Conservation (phyloP, 2,888 invertebrate species). For the Polymixis flavicincta region DNA sequence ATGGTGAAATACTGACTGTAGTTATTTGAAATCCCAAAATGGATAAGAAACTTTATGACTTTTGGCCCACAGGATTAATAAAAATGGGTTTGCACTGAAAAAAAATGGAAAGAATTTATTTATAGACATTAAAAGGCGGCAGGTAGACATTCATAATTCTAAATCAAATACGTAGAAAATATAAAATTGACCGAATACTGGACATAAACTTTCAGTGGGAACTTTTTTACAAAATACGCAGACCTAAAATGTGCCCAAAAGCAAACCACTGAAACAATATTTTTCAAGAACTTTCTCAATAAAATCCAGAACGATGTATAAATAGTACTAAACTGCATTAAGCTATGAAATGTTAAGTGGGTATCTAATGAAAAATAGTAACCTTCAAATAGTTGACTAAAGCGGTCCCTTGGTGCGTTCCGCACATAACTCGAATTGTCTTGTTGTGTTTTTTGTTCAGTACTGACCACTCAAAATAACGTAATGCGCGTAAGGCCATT, state of each 20-base stretch:
- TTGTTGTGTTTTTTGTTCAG: slow-evolving; percentile 76
- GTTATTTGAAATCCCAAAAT: background rate
- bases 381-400: slow-evolving; percentile 55
- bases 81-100: background rate
- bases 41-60: background rate
- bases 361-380: slow-evolving; percentile 49
- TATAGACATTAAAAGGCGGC: background rate
- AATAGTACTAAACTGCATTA: background rate
- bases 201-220: background rate
- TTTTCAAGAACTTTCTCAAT: background rate
- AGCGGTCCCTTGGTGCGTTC: slow-evolving; percentile 64
- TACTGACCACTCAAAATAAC: slow-evolving; percentile 82
- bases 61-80: background rate
- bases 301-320: background rate
- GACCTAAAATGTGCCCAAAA: background rate
- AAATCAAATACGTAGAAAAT: background rate
- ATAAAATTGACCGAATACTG: background rate
- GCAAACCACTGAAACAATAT: background rate
- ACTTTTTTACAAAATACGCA: background rate
- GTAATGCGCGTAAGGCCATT: slow-evolving; percentile 83
- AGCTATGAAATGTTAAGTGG: slow-evolving; percentile 7
- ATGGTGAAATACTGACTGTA: no score
- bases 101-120: background rate
- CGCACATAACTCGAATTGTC: slow-evolving; percentile 80
- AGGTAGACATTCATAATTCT: background rate